Evolutionary conservation across 2,797 vertebrate species (phyloP).

Genomic region (Ctenochaetus hawaiiensis): DNA sequence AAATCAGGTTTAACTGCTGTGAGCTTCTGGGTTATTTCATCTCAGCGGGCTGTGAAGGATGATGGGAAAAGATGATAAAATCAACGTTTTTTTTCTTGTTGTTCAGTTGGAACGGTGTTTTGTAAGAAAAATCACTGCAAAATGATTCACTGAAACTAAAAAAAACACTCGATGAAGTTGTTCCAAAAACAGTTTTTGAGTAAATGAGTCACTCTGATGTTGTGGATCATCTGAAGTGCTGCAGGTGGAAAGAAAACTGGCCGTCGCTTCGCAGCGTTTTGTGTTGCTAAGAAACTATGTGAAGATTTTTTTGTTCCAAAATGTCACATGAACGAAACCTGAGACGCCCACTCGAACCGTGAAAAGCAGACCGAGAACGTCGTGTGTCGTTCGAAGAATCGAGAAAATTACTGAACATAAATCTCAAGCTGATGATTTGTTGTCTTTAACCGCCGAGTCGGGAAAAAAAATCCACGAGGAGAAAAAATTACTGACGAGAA

Average conservation of each 20-base stretch:
- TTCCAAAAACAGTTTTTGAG: not conserved
- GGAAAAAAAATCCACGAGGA: not conserved
- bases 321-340: not conserved
- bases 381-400: not conserved
- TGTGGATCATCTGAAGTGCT: not conserved
- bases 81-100: not conserved
- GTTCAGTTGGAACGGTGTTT: not conserved
- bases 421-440: not conserved
- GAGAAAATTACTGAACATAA: conserved; percentile 6
- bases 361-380: not conserved
- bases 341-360: not conserved
- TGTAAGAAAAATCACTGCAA: not conserved
- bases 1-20: not conserved
- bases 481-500: conserved; percentile 36
- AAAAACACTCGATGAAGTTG: not conserved
- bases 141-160: not conserved
- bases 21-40: not conserved
- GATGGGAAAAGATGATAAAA: not conserved
- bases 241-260: not conserved
- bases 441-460: not conserved
- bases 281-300: conserved; percentile 45
- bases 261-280: not conserved
- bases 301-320: conserved; percentile 9
- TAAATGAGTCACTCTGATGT: not conserved
- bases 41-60: conserved; percentile 17